phyloP scores from a whole-genome alignment of 2,113 vertebrate genomes.

The Nerophis ophidion region DNA sequence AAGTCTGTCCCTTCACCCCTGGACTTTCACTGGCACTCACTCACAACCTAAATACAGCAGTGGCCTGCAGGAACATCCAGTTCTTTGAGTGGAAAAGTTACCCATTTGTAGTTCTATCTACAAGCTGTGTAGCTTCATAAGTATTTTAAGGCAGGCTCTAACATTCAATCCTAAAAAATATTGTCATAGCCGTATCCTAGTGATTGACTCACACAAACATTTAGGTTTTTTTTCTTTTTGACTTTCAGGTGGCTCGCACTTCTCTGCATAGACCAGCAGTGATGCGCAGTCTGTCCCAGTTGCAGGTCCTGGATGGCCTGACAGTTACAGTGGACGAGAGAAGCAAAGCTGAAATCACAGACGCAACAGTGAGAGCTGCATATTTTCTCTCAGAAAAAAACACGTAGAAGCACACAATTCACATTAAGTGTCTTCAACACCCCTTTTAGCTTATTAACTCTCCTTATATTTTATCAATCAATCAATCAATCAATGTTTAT shows the following conservation, averaged over 20 bases:
- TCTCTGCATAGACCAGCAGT: conserved; percentile 69
- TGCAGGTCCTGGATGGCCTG: conserved; percentile 80
- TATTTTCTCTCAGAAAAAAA: neutral
- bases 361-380: conserved; percentile 65
- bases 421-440: neutral
- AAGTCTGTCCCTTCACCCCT: conserved; percentile 22
- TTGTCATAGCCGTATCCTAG: neutral
- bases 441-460: neutral
- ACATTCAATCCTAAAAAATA: neutral
- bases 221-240: conserved; percentile 14
- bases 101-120: conserved; percentile 10
- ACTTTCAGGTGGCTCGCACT: conserved; percentile 70
- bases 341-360: conserved; percentile 72
- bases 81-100: conserved; percentile 24
- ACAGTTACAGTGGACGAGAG: conserved; percentile 74
- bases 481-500: no score
- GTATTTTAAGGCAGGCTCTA: conserved; percentile 15
- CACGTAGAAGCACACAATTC: neutral
- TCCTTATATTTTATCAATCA: conserved; percentile 9
- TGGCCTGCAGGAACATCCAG: conserved; percentile 32
- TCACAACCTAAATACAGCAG: conserved; percentile 35
- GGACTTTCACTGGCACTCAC: conserved; percentile 30
- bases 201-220: neutral
- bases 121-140: conserved; percentile 33
- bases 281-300: conserved; percentile 68